A percentile compares a stretch with the other conserved stretches of the same genome.
Evolutionary conservation across 2,888 invertebrate species (phyloP).

Genomic region (Papilio demoleus): DNA sequence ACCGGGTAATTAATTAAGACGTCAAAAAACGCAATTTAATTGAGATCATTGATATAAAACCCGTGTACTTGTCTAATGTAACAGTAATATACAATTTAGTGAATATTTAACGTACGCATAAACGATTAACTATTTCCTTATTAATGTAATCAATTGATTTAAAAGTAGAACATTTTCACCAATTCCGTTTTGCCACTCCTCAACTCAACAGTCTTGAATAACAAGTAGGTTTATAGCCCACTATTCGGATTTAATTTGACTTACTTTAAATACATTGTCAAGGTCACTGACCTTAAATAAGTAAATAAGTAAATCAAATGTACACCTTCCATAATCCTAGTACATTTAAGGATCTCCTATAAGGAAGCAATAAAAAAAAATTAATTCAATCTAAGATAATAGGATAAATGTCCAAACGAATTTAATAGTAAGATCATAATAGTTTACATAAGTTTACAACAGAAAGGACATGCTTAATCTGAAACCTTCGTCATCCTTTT

Average conservation of each 20-base stretch:
- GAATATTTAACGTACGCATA: conserved; percentile 14
- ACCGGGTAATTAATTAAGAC: no score
- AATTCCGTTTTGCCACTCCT: conserved; percentile 34
- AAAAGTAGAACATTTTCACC: conserved; percentile 37
- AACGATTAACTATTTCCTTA: conserved; percentile 22
- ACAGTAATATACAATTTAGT: conserved; percentile 18
- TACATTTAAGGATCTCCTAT: not conserved
- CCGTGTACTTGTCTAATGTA: not conserved
- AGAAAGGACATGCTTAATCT: no score
- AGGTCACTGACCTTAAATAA: conserved; percentile 25
- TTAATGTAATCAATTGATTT: conserved; percentile 17
- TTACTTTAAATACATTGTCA: conserved; percentile 31
- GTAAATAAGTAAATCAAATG: not conserved
- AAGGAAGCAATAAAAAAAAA: not conserved
- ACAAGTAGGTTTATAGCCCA: conserved; percentile 39
- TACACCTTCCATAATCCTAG: not conserved
- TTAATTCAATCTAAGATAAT: not conserved
- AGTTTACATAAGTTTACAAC: not conserved
- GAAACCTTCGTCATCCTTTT: no score
- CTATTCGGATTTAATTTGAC: conserved; percentile 18
- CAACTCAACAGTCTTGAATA: conserved; percentile 15
- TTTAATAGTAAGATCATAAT: not conserved
- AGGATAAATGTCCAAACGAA: not conserved
- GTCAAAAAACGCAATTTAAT: no score
- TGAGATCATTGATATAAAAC: not conserved